These are phyloP conservation scores for Isurus oxyrinchus DNA, from an alignment of 2,113 vertebrate genomes.

Conservation along the genomic window DNA sequence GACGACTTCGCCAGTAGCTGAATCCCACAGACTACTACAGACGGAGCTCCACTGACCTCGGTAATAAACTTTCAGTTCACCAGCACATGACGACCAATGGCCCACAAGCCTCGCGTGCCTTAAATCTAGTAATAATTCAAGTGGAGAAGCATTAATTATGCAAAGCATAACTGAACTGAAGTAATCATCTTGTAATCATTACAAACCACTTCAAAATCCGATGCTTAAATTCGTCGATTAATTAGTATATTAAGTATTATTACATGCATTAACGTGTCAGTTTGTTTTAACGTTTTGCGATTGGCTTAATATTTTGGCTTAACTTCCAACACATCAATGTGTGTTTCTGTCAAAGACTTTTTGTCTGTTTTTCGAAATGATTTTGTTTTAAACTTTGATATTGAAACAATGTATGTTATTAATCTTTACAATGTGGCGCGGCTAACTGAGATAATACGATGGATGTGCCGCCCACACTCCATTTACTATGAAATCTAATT, in stretches of 20 bases:
- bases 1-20: background rate
- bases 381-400: background rate
- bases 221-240: background rate
- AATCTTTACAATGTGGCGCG: background rate
- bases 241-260: background rate
- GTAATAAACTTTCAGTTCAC: background rate
- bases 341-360: too few relatives aligned
- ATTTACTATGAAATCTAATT: background rate
- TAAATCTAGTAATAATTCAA: background rate
- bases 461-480: too few relatives aligned
- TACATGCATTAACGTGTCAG: background rate
- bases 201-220: background rate
- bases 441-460: background rate
- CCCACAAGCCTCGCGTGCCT: background rate
- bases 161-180: background rate
- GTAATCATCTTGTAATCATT: background rate
- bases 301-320: background rate
- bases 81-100: fast-evolving
- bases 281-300: background rate
- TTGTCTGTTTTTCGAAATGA: background rate
- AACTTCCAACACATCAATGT: background rate
- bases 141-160: background rate
- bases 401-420: background rate
- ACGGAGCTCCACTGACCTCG: background rate
- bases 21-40: background rate